phyloP scores from a whole-genome alignment of 2,888 invertebrate species.

The Drosophila heteroneura region DNA sequence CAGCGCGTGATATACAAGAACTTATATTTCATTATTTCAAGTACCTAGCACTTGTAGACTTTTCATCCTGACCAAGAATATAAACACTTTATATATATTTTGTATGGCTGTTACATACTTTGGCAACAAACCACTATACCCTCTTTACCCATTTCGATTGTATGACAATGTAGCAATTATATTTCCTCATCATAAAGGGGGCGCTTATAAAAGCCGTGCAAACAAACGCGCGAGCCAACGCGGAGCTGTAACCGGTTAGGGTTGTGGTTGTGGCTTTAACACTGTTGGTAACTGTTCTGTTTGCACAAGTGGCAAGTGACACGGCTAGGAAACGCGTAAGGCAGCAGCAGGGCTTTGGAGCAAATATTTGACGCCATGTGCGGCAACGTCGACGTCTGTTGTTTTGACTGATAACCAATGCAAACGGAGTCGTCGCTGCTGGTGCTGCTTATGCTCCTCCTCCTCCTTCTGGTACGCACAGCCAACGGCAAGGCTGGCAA shows the following conservation, averaged over 20 bases:
- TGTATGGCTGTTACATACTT: background rate
- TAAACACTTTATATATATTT: background rate
- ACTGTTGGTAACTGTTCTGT: slow-evolving; percentile 17
- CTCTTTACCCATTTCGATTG: background rate
- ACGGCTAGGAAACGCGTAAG: slow-evolving; percentile 24
- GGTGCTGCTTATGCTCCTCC: slow-evolving; percentile 23
- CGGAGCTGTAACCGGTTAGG: slow-evolving; percentile 35
- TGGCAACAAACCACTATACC: background rate
- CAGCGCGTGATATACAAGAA: background rate
- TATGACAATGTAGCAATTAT: slow-evolving; percentile 61
- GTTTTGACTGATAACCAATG: slow-evolving; percentile 48
- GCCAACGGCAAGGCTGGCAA: slow-evolving; percentile 33
- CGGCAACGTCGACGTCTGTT: slow-evolving; percentile 2
- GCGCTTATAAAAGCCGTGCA: slow-evolving; percentile 61
- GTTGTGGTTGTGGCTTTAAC: background rate
- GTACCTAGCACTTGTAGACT: background rate
- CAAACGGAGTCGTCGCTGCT: slow-evolving; percentile 25
- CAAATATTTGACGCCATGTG: slow-evolving; percentile 49
- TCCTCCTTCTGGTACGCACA: slow-evolving; percentile 29
- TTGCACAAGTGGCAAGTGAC: slow-evolving; percentile 43
- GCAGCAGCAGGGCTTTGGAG: slow-evolving; percentile 5
- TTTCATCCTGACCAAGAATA: background rate
- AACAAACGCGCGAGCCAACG: slow-evolving; percentile 67
- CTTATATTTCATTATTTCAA: background rate
- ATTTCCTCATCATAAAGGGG: slow-evolving; percentile 41